These are phyloP conservation scores for Psilanteris sp. DNA, from an alignment of 1,140 invertebrate species.

Conservation along the genomic window DNA sequence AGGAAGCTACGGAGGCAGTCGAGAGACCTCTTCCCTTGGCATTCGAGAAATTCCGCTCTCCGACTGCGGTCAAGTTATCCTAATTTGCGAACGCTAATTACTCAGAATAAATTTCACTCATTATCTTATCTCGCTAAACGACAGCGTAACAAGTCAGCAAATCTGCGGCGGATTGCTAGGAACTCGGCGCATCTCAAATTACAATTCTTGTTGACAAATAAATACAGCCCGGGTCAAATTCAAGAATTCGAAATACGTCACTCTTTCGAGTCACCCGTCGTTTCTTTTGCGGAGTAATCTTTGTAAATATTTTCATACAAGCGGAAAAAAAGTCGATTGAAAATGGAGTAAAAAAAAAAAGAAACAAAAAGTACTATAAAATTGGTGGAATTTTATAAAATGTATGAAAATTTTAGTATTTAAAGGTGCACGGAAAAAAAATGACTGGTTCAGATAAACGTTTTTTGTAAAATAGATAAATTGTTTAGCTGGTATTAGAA, in stretches of 20 bases:
- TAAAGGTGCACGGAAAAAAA: no score
- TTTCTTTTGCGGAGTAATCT: no score
- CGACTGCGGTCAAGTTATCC: conserved; percentile 36
- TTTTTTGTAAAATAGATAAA: no score
- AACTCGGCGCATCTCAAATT: conserved; percentile 39
- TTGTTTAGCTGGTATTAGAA: no score
- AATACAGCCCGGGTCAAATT: conserved; percentile 11
- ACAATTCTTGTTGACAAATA: conserved; percentile 39
- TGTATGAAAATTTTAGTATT: no score
- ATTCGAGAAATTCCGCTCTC: conserved; percentile 48
- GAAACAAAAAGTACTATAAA: no score
- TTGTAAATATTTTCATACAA: no score
- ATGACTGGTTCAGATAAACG: no score
- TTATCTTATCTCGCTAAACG: conserved; percentile 60
- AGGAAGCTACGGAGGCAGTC: conserved; percentile 12
- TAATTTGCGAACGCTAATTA: conserved; percentile 62
- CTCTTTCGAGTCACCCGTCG: conserved; percentile 8
- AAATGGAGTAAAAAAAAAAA: no score
- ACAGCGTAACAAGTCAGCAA: conserved; percentile 37
- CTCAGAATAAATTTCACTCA: conserved; percentile 41
- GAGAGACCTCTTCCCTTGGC: conserved; percentile 28
- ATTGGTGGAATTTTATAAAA: no score
- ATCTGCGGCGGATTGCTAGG: conserved; percentile 41
- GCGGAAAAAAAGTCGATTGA: no score
- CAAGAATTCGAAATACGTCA: conserved; percentile 14